Percentiles rank a stretch among this genome's conserved stretches.
These are phyloP conservation scores for Diadromus collaris DNA, from an alignment of 2,888 invertebrate species.

Conservation along the genomic window DNA sequence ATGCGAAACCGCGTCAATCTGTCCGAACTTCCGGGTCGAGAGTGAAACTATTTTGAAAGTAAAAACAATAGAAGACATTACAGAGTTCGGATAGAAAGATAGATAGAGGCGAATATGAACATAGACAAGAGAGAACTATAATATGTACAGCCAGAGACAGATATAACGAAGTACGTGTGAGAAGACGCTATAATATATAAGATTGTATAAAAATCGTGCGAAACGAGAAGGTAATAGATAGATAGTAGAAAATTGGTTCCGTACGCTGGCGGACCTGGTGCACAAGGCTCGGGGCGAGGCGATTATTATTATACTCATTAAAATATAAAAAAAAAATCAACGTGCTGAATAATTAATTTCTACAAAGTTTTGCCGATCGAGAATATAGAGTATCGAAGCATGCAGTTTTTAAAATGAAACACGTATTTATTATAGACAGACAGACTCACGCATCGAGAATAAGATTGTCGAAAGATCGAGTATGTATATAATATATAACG, in stretches of 20 bases:
- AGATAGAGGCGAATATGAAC: conserved; percentile 46
- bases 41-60: no score
- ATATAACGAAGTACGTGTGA: conserved; percentile 26
- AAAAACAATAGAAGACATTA: no score
- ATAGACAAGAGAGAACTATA: conserved; percentile 56
- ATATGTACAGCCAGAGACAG: conserved; percentile 48
- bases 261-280: neutral
- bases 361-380: conserved; percentile 8
- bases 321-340: no score
- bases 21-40: neutral
- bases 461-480: conserved; percentile 53
- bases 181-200: conserved; percentile 28
- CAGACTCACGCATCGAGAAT: conserved; percentile 58
- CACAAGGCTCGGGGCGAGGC: conserved; percentile 27
- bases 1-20: neutral
- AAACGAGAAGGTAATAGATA: conserved; percentile 12
- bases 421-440: conserved; percentile 51
- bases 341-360: conserved; percentile 35
- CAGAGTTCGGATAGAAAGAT: conserved; percentile 26
- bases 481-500: conserved; percentile 36
- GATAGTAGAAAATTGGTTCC: conserved; percentile 18
- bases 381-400: conserved; percentile 22
- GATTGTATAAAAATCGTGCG: conserved; percentile 51
- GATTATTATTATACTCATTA: conserved; percentile 21
- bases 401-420: conserved; percentile 37